phyloP scores from a whole-genome alignment of 2,113 vertebrate genomes.

The Lipophrys pholis region DNA sequence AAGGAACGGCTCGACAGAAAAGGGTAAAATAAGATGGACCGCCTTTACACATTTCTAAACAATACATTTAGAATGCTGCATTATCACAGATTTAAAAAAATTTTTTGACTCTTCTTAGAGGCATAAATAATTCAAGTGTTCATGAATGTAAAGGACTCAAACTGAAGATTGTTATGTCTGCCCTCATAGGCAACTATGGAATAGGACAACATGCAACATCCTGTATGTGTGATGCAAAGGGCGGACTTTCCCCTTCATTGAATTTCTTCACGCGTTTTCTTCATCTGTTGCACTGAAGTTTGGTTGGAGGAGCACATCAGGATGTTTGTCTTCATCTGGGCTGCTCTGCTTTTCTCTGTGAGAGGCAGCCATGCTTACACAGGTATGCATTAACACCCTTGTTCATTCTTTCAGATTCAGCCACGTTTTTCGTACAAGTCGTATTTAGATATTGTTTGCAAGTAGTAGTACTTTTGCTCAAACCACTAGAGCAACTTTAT shows the following conservation, averaged over 20 bases:
- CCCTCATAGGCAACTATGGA: not conserved
- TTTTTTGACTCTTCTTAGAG: too few relatives aligned
- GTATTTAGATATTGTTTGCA: too few relatives aligned
- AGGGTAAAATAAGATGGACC: slow-evolving; percentile 14
- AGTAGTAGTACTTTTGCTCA: too few relatives aligned
- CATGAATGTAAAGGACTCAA: too few relatives aligned
- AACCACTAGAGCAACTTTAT: too few relatives aligned
- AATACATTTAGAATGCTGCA: too few relatives aligned
- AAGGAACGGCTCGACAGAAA: not conserved
- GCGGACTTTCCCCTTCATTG: slow-evolving; percentile 6
- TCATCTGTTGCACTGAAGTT: not conserved
- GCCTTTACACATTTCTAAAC: too few relatives aligned
- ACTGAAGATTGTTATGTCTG: too few relatives aligned
- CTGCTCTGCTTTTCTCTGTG: slow-evolving; percentile 17
- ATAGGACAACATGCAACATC: slow-evolving; percentile 11
- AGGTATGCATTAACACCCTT: slow-evolving; percentile 30
- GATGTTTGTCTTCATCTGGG: slow-evolving; percentile 56
- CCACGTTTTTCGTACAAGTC: too few relatives aligned
- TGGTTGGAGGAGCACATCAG: not conserved
- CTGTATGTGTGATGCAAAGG: not conserved
- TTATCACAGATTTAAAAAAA: too few relatives aligned
- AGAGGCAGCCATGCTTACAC: not conserved
- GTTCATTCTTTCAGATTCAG: too few relatives aligned
- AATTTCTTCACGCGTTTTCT: not conserved
- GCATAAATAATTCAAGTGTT: too few relatives aligned